phyloP scores from a whole-genome alignment of 1,140 invertebrate species.

The Whitmania pigra region DNA sequence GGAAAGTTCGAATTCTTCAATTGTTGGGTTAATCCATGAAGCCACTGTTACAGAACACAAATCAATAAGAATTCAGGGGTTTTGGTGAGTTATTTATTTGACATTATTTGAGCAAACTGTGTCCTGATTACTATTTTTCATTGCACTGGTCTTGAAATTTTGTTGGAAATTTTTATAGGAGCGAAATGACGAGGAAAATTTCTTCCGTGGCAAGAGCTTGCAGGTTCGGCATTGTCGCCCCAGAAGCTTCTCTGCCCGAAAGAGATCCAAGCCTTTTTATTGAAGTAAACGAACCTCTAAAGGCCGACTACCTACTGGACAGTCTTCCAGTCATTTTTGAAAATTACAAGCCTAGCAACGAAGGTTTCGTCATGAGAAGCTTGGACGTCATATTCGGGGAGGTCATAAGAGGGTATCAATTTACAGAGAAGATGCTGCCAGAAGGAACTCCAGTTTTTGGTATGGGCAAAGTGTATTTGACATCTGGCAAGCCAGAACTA shows the following conservation, averaged over 20 bases:
- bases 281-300: conserved; percentile 29
- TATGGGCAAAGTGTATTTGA: conserved; percentile 36
- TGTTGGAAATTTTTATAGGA: conserved; percentile 27
- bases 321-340: conserved; percentile 32
- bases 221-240: conserved; percentile 29
- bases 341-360: conserved; percentile 28
- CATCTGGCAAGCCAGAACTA: conserved; percentile 33
- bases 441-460: conserved; percentile 36
- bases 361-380: conserved; percentile 27
- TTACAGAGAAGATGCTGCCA: conserved; percentile 38
- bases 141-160: neutral
- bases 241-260: neutral
- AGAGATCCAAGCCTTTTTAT: conserved; percentile 19
- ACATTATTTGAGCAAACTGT: conserved; percentile 1
- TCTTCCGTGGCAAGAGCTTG: conserved; percentile 29
- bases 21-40: conserved; percentile 32
- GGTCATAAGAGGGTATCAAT: conserved; percentile 36
- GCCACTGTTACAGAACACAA: conserved; percentile 30
- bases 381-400: conserved; percentile 36
- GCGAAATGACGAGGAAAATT: conserved; percentile 31
- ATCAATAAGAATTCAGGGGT: conserved; percentile 31
- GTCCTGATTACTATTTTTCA: neutral
- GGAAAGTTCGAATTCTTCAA: no score
- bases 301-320: conserved; percentile 31
- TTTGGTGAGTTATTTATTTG: conserved; percentile 29